Evolutionary conservation across 2,113 vertebrate species (phyloP).

Genomic region (Gymnarchus niloticus): DNA sequence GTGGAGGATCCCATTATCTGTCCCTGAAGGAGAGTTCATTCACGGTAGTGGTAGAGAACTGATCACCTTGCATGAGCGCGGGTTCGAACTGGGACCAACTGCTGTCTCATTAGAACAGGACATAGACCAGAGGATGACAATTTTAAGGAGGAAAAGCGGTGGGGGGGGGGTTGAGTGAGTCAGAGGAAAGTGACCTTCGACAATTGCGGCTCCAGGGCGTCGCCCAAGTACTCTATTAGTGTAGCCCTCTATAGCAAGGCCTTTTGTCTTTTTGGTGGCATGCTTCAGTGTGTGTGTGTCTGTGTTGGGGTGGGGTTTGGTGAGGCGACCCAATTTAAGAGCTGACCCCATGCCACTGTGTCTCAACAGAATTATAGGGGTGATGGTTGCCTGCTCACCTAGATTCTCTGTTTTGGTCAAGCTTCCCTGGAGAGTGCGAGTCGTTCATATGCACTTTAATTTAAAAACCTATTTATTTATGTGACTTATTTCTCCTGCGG

Average conservation of each 20-base stretch:
- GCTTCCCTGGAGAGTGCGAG: neutral
- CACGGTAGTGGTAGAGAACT: neutral
- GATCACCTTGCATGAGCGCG: neutral
- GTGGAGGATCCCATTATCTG: neutral
- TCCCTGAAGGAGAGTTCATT: neutral
- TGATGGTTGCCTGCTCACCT: neutral
- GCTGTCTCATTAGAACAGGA: neutral
- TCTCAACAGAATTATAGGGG: neutral
- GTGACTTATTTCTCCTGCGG: neutral
- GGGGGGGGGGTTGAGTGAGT: neutral
- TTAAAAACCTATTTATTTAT: neutral
- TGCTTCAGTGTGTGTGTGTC: neutral
- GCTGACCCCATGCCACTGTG: neutral
- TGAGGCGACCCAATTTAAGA: neutral
- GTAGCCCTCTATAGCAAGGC: neutral
- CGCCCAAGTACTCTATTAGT: neutral
- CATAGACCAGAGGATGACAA: neutral
- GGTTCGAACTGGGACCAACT: neutral
- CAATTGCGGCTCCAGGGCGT: neutral
- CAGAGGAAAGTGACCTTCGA: neutral
- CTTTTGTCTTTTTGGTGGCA: neutral
- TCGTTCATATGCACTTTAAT: neutral
- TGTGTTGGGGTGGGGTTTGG: neutral
- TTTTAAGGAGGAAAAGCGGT: no score
- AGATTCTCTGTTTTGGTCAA: neutral